Percentiles rank a stretch among this genome's conserved stretches.
phyloP scores from a whole-genome alignment of 2,797 vertebrate species.

The Anas flavirostris region DNA sequence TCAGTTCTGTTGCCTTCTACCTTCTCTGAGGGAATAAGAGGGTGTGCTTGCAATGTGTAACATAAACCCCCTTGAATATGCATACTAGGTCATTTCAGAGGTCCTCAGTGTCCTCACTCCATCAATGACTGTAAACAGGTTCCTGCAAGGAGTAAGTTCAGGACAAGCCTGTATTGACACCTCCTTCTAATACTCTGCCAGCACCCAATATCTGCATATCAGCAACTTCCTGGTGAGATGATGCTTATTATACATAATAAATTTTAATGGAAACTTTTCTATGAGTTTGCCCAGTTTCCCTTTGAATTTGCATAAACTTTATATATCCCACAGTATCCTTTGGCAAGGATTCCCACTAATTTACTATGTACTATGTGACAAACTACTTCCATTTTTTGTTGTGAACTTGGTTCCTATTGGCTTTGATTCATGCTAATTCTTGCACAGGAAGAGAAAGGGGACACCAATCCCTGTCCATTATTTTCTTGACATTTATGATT shows the following conservation, averaged over 20 bases:
- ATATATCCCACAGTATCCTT: background rate
- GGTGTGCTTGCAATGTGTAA: background rate
- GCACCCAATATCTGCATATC: background rate
- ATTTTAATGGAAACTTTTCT: background rate
- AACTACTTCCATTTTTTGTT: background rate
- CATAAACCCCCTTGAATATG: background rate
- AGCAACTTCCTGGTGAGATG: background rate
- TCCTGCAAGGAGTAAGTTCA: background rate
- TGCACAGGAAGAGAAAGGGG: background rate
- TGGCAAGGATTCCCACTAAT: background rate
- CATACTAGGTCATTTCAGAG: background rate
- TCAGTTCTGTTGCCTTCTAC: background rate
- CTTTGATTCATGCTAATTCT: background rate
- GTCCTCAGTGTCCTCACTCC: background rate
- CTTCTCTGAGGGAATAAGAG: background rate
- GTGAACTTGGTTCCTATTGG: background rate
- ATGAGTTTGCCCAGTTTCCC: background rate
- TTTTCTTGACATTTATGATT: background rate
- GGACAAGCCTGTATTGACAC: background rate
- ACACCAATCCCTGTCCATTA: background rate
- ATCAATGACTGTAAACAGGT: background rate
- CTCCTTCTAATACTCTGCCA: background rate
- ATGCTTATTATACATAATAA: background rate
- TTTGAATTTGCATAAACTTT: background rate
- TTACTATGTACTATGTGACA: background rate